Conservation (phyloP, 2,797 vertebrate species). For the Diglossa cyanea region DNA sequence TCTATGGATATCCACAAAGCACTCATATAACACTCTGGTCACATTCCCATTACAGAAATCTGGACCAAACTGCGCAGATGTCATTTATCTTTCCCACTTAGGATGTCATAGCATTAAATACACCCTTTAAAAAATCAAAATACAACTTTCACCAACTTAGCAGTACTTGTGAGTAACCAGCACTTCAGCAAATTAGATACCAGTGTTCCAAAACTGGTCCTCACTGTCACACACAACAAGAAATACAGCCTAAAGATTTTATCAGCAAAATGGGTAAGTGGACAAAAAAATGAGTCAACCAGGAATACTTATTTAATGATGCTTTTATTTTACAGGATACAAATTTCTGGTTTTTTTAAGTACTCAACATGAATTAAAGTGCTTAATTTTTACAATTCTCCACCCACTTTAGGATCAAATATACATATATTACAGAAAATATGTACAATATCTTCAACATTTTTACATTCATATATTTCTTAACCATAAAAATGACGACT, state of each 20-base stretch:
- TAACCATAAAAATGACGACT: constrained; percentile 63
- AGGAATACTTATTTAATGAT: constrained; percentile 64
- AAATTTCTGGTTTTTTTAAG: constrained; percentile 68
- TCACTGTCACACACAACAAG: neutral
- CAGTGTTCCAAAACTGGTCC: neutral
- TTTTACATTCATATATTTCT: constrained; percentile 73
- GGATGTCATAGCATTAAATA: neutral
- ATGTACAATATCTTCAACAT: constrained; percentile 77
- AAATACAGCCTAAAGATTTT: neutral
- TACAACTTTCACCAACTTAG: neutral
- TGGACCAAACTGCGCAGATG: neutral
- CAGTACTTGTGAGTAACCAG: neutral
- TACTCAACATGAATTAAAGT: constrained; percentile 81
- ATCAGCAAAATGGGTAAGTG: neutral
- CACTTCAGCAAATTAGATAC: neutral
- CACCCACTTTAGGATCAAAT: constrained; percentile 68
- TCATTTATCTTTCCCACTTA: neutral
- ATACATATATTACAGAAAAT: constrained; percentile 81
- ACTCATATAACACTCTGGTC: accelerated
- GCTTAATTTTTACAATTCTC: constrained; percentile 76
- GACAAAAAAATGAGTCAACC: neutral
- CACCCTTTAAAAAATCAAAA: neutral
- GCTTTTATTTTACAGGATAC: constrained; percentile 80
- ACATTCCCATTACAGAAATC: neutral
- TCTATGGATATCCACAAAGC: no score